phyloP scores from a whole-genome alignment of 64 coral and sea anemone species.

The Platygyra sinensis region DNA sequence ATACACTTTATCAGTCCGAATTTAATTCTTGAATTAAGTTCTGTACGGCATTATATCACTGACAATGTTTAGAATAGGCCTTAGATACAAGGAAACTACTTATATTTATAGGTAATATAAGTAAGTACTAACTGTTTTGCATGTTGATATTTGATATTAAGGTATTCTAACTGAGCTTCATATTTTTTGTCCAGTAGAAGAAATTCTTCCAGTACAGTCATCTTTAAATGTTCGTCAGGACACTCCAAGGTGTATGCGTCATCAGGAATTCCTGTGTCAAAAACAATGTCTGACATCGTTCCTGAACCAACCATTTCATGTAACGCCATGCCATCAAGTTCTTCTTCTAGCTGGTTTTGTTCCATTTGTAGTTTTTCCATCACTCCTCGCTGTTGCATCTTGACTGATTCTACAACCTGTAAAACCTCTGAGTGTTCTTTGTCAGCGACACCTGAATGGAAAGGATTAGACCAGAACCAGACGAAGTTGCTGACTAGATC shows the following conservation, averaged over 20 bases:
- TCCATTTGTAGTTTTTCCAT: constrained; percentile 71
- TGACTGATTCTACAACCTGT: constrained; percentile 77
- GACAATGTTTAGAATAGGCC: too few species aligned
- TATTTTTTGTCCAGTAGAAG: constrained; percentile 89
- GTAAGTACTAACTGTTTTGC: constrained; percentile 1
- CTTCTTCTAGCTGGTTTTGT: constrained; percentile 79
- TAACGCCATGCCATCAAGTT: constrained; percentile 58
- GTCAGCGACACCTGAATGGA: constrained; percentile 64
- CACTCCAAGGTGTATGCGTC: constrained; percentile 77
- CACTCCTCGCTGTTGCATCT: constrained; percentile 70
- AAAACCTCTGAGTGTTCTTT: constrained; percentile 81
- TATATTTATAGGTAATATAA: too few species aligned
- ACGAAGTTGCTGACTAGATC: too few species aligned
- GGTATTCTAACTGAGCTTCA: constrained; percentile 84
- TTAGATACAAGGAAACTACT: too few species aligned
- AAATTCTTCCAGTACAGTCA: constrained; percentile 84
- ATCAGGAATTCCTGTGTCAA: constrained; percentile 81
- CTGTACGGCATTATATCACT: too few species aligned
- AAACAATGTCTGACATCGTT: constrained; percentile 41
- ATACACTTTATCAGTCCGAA: too few species aligned
- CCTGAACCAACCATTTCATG: constrained; percentile 48
- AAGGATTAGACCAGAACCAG: neutral
- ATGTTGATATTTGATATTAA: constrained; percentile 74
- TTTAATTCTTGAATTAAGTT: too few species aligned
- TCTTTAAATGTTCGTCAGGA: constrained; percentile 72